These are phyloP conservation scores for Amniataba percoides DNA, from an alignment of 2,797 vertebrate species.

Conservation along the genomic window DNA sequence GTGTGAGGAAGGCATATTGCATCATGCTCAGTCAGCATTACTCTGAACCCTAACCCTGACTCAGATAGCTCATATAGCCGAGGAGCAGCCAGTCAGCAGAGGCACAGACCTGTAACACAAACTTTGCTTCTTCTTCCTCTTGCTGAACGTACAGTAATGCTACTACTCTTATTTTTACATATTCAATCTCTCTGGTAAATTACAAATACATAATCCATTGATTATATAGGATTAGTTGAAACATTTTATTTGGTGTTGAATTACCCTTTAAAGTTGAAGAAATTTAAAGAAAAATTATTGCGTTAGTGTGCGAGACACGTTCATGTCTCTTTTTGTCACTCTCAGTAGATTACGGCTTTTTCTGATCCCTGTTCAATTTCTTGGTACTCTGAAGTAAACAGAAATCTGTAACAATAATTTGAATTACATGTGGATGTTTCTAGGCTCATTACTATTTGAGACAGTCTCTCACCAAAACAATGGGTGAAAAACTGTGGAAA, in stretches of 20 bases:
- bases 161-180: too few species aligned
- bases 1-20: not conserved
- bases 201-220: not conserved
- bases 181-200: not conserved
- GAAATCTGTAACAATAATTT: constrained; percentile 31
- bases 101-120: too few species aligned
- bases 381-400: constrained; percentile 26
- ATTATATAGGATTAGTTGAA: not conserved
- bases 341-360: constrained; percentile 7
- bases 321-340: not conserved
- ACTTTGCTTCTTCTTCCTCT: not conserved
- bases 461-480: constrained; percentile 45
- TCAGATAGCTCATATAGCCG: too few species aligned
- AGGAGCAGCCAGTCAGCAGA: too few species aligned
- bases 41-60: not conserved
- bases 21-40: not conserved
- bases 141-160: not conserved
- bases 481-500: constrained; percentile 46
- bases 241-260: not conserved
- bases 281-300: not conserved
- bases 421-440: constrained; percentile 35
- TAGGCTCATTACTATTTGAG: constrained; percentile 53
- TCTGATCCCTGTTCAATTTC: constrained; percentile 14
- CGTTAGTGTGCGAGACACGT: not conserved
- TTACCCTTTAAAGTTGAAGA: not conserved